These are phyloP conservation scores for Lithosia quadra DNA, from an alignment of 2,888 invertebrate species.

Conservation along the genomic window DNA sequence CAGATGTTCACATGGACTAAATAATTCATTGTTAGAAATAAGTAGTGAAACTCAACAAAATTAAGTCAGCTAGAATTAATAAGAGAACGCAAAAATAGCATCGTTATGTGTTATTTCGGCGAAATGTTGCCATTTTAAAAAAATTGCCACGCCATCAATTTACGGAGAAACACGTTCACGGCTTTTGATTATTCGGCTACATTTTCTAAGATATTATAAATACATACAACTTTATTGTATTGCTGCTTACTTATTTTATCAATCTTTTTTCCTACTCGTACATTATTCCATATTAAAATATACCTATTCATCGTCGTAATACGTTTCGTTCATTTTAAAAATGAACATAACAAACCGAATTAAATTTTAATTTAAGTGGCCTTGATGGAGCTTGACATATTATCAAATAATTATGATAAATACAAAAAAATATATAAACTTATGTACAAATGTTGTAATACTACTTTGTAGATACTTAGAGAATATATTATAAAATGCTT, in stretches of 20 bases:
- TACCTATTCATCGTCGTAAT: too few relatives aligned
- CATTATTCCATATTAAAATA: not conserved
- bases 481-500: too few relatives aligned
- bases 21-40: constrained; percentile 5
- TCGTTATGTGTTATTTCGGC: constrained; percentile 36
- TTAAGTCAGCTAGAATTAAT: constrained; percentile 35
- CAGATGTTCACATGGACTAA: too few relatives aligned
- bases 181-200: constrained; percentile 42
- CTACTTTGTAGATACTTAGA: too few relatives aligned
- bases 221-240: constrained; percentile 31
- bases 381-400: too few relatives aligned
- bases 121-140: constrained; percentile 33
- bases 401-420: too few relatives aligned
- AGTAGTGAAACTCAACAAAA: constrained; percentile 8
- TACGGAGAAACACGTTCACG: constrained; percentile 36
- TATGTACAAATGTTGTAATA: too few relatives aligned
- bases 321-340: too few relatives aligned
- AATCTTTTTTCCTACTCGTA: not conserved
- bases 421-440: too few relatives aligned
- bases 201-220: constrained; percentile 18
- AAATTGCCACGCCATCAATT: constrained; percentile 35
- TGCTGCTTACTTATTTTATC: not conserved
- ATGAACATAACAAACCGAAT: too few relatives aligned
- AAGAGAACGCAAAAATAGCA: constrained; percentile 28
- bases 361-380: too few relatives aligned